phyloP scores from a whole-genome alignment of 2,113 vertebrate genomes.

The Nycticebus coucang region DNA sequence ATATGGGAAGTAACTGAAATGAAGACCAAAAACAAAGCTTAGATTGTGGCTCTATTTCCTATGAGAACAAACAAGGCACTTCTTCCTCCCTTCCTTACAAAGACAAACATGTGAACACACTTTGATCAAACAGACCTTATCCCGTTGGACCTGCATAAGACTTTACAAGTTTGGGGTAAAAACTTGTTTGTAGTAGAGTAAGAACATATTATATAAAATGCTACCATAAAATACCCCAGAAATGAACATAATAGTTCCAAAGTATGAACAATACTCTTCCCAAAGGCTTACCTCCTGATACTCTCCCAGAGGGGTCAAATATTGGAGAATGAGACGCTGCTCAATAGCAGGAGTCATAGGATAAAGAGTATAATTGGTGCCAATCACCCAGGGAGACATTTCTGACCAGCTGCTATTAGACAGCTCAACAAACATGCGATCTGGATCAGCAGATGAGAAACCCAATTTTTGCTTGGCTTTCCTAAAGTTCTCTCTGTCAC shows the following conservation, averaged over 20 bases:
- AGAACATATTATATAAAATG: slow-evolving; percentile 25
- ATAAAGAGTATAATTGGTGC: slow-evolving; percentile 96
- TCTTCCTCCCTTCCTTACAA: not conserved
- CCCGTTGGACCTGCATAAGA: slow-evolving; percentile 8
- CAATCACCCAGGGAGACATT: slow-evolving; percentile 99
- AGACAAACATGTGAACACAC: not conserved
- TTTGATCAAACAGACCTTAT: not conserved
- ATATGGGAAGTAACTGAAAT: slow-evolving; percentile 94
- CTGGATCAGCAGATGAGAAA: slow-evolving; percentile 92
- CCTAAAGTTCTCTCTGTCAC: slow-evolving; percentile 89
- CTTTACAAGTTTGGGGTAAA: slow-evolving; percentile 1
- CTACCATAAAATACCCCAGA: not conserved
- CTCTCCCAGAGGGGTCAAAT: slow-evolving; percentile 97
- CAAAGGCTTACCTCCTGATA: slow-evolving; percentile 95
- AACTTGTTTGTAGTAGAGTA: not conserved
- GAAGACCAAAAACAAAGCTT: slow-evolving; percentile 53
- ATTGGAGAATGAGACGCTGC: slow-evolving; percentile 97
- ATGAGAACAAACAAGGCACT: slow-evolving; percentile 2
- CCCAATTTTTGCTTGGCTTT: slow-evolving; percentile 95
- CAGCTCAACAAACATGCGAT: slow-evolving; percentile 94
- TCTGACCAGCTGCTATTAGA: slow-evolving; percentile 99
- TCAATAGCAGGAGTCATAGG: slow-evolving; percentile 97
- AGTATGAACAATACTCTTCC: not conserved
- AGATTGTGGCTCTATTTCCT: slow-evolving; percentile 70
- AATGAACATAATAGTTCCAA: not conserved